These are phyloP conservation scores for Crotalus horridus DNA, from an alignment of 2,113 vertebrate species.

Conservation along the genomic window DNA sequence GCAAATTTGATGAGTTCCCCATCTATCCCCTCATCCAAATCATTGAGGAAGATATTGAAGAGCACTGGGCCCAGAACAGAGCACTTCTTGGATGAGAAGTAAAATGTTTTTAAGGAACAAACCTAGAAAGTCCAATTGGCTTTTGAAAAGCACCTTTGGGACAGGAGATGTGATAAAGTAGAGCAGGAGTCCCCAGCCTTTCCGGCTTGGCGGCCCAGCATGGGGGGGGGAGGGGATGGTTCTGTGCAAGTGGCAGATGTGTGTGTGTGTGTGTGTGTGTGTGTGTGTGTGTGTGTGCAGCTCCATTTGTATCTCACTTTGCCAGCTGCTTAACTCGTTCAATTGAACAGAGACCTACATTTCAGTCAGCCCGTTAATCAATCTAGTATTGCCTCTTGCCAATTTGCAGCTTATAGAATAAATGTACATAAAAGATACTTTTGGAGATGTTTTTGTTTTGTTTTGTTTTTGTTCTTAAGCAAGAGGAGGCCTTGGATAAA, in stretches of 20 bases:
- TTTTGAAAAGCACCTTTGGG: not conserved
- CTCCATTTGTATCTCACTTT: not conserved
- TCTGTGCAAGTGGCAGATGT: not conserved
- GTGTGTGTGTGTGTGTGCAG: not conserved
- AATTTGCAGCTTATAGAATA: constrained; percentile 46
- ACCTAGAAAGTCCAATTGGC: not conserved
- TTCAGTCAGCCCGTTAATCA: not conserved
- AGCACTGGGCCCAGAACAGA: too few relatives aligned
- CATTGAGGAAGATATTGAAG: too few relatives aligned
- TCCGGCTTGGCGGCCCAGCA: not conserved
- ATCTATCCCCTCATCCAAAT: too few relatives aligned
- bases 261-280: too few relatives aligned
- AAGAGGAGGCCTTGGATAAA: constrained; percentile 56
- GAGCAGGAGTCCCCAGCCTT: not conserved
- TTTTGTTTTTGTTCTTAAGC: constrained; percentile 20
- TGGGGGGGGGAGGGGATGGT: not conserved
- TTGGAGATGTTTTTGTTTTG: not conserved
- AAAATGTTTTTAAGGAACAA: not conserved
- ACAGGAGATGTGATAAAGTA: not conserved
- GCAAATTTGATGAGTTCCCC: too few relatives aligned
- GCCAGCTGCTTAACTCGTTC: not conserved
- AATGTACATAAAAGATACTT: constrained; percentile 24
- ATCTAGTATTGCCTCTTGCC: not conserved
- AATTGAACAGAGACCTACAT: not conserved
- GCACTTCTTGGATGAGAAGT: not conserved